Base-by-base conservation (phyloP, 2,797 vertebrate genomes). In the Chaenodraco wilsoni region DNA sequence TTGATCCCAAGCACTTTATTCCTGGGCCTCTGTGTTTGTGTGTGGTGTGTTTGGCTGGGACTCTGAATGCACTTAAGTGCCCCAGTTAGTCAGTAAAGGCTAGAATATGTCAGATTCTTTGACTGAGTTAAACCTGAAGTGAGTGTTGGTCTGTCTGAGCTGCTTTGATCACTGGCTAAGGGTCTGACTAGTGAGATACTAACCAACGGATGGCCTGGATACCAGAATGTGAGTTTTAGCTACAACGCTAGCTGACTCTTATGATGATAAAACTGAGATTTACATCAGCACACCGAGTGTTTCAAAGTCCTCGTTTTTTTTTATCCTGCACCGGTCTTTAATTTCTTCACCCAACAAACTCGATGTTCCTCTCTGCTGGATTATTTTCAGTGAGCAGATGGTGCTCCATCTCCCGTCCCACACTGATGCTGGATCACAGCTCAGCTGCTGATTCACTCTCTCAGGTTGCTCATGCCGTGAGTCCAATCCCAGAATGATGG, bases 371-470 rank as follows among this genome's bases (percentile, higher is more conserved):
- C 63, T 70, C 65, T 40, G 62, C 69, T 64, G 66, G 69, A 82
- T 85, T 88, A 76, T 88, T 85, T 79, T 79, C 67, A 60, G 72
- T 62, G 78, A 88, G 76, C 89, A 90, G 90, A 92, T 91, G 88
- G 90, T 85, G 85, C 79, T 84, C 61, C 68, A 73, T 87, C 74
- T 83, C 86, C 60, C 88, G 78, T 85, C 87, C 86, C 84, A 88
- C 89, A 83, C 79, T 84, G 84, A 80, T 76, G 81, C 75, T 65
- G 81, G 84, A 88, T 89, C 84, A 76, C 84, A 87, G 85, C 85
- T 89, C 81, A 75, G 86, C 78, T 44, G 52, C 88, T 90, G 90
- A 92, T 74, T 90, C 90, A 92, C 65, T 76, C 84, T 85, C 76
- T 65, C 55, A 74, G 83, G 86, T 91, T 91, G 79, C 80, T 85